Evolutionary conservation across 2,888 invertebrate genomes (phyloP).

Genomic region (Thymelicus lineola): DNA sequence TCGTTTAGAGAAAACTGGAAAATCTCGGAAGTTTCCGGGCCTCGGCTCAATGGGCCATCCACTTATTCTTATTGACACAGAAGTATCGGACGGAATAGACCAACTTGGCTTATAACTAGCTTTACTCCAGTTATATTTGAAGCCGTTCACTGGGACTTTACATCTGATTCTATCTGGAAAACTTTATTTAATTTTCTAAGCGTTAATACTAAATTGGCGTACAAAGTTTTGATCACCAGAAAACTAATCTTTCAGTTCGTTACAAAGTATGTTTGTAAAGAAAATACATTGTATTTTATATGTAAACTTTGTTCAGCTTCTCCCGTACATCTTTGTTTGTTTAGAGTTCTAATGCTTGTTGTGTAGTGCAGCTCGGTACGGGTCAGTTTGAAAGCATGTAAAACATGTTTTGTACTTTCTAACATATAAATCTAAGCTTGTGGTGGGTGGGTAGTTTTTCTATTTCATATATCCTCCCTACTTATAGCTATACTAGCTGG

Average conservation of each 20-base stretch:
- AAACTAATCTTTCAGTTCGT: conserved; percentile 1
- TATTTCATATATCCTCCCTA: too few species aligned
- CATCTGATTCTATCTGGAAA: too few species aligned
- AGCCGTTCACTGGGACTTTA: too few species aligned
- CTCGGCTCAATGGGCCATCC: neutral
- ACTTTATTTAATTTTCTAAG: neutral
- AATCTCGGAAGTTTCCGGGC: neutral
- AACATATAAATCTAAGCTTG: too few species aligned
- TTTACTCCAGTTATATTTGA: neutral
- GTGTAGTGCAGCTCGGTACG: neutral
- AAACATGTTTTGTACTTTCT: neutral
- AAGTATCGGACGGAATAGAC: neutral
- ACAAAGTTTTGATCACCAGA: neutral
- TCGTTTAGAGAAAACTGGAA: conserved; percentile 1
- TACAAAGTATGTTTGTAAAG: neutral
- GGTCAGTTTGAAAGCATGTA: neutral
- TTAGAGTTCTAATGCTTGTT: neutral
- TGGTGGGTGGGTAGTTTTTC: too few species aligned
- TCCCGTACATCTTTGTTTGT: neutral
- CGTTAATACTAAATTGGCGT: neutral
- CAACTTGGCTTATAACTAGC: neutral
- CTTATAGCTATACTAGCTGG: too few species aligned
- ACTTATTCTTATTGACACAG: neutral
- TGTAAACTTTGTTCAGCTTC: neutral
- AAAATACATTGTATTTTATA: conserved; percentile 2